Evolutionary conservation across 1,140 invertebrate genomes (phyloP).

Genomic region (Tetramorium alpestre): DNA sequence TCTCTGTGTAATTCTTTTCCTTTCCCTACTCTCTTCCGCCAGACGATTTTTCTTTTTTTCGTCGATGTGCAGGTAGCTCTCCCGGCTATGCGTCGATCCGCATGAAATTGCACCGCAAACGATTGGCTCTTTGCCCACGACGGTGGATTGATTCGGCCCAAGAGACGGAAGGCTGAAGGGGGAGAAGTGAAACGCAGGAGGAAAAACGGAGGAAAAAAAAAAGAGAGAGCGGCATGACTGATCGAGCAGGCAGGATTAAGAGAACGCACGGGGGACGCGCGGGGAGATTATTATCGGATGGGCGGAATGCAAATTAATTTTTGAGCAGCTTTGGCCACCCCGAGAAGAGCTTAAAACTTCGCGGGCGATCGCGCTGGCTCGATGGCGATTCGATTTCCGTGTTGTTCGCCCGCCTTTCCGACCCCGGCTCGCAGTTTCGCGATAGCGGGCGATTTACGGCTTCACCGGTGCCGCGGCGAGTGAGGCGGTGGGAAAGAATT

Average conservation of each 20-base stretch:
- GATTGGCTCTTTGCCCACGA: conserved; percentile 62
- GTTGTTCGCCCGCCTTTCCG: conserved; percentile 20
- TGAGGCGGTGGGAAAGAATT: not conserved
- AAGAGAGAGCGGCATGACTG: not conserved
- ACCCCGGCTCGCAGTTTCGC: not conserved
- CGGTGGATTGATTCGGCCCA: conserved; percentile 55
- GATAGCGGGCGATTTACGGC: conserved; percentile 34
- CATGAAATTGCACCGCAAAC: conserved; percentile 63
- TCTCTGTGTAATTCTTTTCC: conserved; percentile 38
- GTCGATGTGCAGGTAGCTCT: conserved; percentile 32
- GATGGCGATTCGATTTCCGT: conserved; percentile 28
- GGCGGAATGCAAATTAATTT: conserved; percentile 58
- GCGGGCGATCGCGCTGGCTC: not conserved
- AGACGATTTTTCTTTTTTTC: conserved; percentile 36
- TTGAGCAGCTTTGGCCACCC: conserved; percentile 40
- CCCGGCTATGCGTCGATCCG: conserved; percentile 27
- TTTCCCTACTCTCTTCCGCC: not conserved
- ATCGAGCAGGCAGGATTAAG: conserved; percentile 36
- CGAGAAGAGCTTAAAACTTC: conserved; percentile 40
- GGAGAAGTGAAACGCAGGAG: not conserved
- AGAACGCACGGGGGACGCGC: not conserved
- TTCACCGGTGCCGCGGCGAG: not conserved
- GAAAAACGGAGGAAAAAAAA: conserved; percentile 6
- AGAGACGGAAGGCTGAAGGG: not conserved
- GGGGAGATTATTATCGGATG: conserved; percentile 48